Base-by-base conservation (phyloP, 2,113 vertebrate genomes). In the Oreamnos americanus region DNA sequence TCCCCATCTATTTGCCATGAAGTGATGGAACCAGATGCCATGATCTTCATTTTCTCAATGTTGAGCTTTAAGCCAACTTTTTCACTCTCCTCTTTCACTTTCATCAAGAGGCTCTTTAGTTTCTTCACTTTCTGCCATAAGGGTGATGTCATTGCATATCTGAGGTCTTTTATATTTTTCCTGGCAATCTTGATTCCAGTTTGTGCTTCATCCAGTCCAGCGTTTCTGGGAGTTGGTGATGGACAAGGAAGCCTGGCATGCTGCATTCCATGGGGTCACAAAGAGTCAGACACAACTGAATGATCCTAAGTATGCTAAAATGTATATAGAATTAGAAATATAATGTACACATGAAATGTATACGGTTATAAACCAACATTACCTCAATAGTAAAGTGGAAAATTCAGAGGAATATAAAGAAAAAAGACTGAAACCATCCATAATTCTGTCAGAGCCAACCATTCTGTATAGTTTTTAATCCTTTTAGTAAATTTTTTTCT, bases 241-340 rank as follows among this genome's bases (percentile, higher is more conserved):
- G 62, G 33, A 67, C 33, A 67, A n/a, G 64, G 33, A 36, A 36
- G 30, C 33, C 33, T 36, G 64, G 64, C 4, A 2, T n/a, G 33
- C 64, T n/a, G 17, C 2, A n/a, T 17, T n/a, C 33, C 33, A 67
- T n/a, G 7, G 33, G 15, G 19, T 67, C 0, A 2, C 64, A 36
- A 21, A 36, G 33, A 36, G 33, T 21, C 17, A 19, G 33, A 21
- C 64, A 71, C 0, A 1, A 71, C 1, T 71, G n/a, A 71, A n/a
- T 36, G 64, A 71, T 11, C 19, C n/a, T 10, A 71, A 71, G n/a
- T 71, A 6, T 12, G 30, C 19, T 82, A 33, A n/a, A 23, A n/a
- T n/a, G 30, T 53, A n/a, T 82, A 82, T 12, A 53, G 79, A 82
- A 82, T 23, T 82, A 53, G 33, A 53, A 53, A 82, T 23, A n/a